Evolutionary conservation across 2,797 vertebrate species (phyloP).

Genomic region (Phalanger gymnotis): DNA sequence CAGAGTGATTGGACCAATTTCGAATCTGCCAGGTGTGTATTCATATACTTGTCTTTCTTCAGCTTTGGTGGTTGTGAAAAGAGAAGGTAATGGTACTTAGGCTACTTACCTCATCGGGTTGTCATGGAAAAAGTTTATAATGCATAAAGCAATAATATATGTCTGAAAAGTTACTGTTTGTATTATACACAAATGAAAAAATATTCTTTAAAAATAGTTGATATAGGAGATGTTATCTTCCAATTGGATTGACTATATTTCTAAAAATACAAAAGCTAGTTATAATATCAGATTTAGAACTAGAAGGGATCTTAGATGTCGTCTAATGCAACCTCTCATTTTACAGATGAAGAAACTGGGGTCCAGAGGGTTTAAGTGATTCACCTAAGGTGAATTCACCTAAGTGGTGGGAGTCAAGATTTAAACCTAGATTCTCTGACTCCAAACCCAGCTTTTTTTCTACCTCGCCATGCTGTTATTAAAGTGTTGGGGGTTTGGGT

Average conservation of each 20-base stretch:
- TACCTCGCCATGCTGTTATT: not conserved
- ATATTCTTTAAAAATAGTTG: not conserved
- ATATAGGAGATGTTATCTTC: not conserved
- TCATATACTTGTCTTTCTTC: not conserved
- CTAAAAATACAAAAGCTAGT: not conserved
- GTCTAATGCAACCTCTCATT: not conserved
- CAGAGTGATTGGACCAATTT: not conserved
- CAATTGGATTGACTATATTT: not conserved
- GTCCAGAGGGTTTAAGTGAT: not conserved
- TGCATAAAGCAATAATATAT: not conserved
- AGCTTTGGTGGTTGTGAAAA: not conserved
- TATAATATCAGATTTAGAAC: not conserved
- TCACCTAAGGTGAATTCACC: not conserved
- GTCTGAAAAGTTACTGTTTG: not conserved
- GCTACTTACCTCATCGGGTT: not conserved
- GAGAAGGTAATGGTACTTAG: not conserved
- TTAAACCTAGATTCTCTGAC: not conserved
- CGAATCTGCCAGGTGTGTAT: not conserved
- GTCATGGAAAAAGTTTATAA: not conserved
- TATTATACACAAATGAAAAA: not conserved
- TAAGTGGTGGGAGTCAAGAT: not conserved
- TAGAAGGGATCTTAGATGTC: not conserved
- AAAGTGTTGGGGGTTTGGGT: not conserved
- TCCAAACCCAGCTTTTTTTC: not conserved
- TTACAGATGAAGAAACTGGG: not conserved